Conservation (phyloP, 64 coral and sea anemone species). For the Montipora foliosa region DNA sequence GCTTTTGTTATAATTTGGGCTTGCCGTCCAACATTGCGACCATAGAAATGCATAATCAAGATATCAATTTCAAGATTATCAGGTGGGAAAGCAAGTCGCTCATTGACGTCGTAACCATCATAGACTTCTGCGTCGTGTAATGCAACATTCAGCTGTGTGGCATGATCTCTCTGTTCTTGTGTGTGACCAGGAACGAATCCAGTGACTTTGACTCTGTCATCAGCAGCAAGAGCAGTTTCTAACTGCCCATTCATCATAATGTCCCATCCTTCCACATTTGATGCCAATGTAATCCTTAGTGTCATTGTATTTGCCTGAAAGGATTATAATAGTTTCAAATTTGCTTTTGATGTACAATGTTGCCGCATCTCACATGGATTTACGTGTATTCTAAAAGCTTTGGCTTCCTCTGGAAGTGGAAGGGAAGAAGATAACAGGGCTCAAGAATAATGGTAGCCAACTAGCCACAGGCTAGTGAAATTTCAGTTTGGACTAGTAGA, state of each 20-base stretch:
- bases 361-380: no score
- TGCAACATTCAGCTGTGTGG: not conserved
- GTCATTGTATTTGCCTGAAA: no score
- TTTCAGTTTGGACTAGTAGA: no score
- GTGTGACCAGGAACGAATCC: constrained; percentile 32
- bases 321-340: no score
- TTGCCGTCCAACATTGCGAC: constrained; percentile 25
- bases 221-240: not conserved
- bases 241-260: constrained; percentile 10
- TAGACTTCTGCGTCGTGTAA: constrained; percentile 10
- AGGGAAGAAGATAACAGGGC: no score
- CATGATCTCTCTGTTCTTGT: constrained; percentile 6
- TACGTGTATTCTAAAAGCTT: not conserved
- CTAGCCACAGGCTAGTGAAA: no score
- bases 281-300: not conserved
- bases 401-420: no score
- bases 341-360: no score
- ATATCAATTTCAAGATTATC: constrained; percentile 34
- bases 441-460: no score
- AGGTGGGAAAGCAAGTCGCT: constrained; percentile 25
- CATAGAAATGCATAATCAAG: constrained; percentile 30
- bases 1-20: not conserved
- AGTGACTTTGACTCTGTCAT: not conserved
- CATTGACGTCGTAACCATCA: not conserved
- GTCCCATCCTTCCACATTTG: constrained; percentile 26